Evolutionary conservation across 2,113 vertebrate species (phyloP).

Genomic region (Nanger granti): DNA sequence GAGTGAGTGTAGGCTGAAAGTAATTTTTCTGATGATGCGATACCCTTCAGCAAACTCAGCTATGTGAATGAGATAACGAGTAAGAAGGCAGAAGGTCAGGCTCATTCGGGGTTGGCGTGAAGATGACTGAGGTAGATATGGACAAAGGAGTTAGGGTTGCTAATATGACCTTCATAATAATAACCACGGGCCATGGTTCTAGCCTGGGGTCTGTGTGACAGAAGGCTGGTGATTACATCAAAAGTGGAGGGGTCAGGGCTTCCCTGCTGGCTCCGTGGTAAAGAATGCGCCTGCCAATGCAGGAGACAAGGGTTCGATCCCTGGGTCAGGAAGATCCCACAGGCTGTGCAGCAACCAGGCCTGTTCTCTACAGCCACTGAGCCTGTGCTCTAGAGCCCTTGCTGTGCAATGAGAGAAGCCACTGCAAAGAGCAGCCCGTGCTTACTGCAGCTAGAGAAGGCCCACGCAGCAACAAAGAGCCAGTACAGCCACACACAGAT

Average conservation of each 20-base stretch:
- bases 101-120: background rate
- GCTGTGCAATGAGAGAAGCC: background rate
- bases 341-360: background rate
- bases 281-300: background rate
- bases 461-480: background rate
- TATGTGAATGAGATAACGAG: background rate
- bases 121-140: background rate
- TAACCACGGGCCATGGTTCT: background rate
- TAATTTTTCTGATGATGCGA: background rate
- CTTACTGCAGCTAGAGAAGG: background rate
- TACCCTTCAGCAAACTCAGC: background rate
- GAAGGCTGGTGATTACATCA: background rate
- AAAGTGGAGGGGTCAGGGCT: background rate
- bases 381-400: background rate
- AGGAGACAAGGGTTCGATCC: background rate
- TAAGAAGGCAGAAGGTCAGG: background rate
- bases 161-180: background rate
- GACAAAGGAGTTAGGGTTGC: background rate
- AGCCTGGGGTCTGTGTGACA: background rate
- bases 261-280: background rate
- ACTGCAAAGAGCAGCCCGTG: fast-evolving
- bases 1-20: background rate
- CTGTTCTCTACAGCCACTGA: background rate
- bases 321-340: background rate
- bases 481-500: background rate